Evolutionary conservation across 1,140 invertebrate species (phyloP).

Genomic region (Wasmannia auropunctata): DNA sequence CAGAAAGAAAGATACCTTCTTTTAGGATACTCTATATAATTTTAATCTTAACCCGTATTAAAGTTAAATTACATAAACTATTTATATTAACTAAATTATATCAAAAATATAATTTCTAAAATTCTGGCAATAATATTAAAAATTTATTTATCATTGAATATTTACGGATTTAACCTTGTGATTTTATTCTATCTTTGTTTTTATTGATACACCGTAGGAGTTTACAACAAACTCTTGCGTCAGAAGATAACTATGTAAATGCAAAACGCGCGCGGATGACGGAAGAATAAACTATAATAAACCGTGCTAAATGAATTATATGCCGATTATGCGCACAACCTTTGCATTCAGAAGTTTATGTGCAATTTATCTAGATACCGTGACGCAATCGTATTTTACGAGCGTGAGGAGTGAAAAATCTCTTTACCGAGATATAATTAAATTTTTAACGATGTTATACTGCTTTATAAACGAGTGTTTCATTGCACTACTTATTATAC

Average conservation of each 20-base stretch:
- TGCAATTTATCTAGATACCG: neutral
- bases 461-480: neutral
- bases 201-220: neutral
- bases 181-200: too few species aligned
- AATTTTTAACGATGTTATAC: neutral
- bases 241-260: constrained; percentile 9
- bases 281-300: neutral
- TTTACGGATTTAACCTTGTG: neutral
- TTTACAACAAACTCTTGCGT: neutral
- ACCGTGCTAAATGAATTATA: constrained; percentile 15
- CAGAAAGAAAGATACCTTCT: neutral
- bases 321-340: neutral
- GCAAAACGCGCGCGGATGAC: neutral
- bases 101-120: neutral
- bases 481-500: neutral
- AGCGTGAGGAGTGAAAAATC: neutral
- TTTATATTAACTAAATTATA: neutral
- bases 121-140: neutral
- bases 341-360: constrained; percentile 17
- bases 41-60: neutral
- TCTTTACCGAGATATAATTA: neutral
- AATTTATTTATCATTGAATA: neutral
- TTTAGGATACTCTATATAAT: neutral
- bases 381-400: neutral
- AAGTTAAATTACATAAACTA: neutral